phyloP scores from a whole-genome alignment of 2,888 invertebrate genomes.

The Nudaria mundana region DNA sequence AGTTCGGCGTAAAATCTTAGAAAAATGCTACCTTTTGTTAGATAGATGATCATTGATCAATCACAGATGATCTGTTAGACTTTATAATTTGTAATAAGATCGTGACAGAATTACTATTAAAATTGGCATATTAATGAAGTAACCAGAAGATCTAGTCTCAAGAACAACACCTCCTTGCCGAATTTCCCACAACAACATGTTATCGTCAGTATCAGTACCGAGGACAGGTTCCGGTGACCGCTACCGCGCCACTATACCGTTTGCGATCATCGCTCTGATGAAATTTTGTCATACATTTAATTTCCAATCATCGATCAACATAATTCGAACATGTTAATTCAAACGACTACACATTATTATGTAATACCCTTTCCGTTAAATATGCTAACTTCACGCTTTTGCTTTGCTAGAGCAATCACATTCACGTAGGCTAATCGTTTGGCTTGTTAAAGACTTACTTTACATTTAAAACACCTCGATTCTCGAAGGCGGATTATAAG shows the following conservation, averaged over 20 bases:
- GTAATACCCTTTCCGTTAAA: constrained; percentile 18
- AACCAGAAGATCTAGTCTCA: too few relatives aligned
- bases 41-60: too few relatives aligned
- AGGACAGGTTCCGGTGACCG: constrained; percentile 31
- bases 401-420: constrained; percentile 30
- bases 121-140: too few relatives aligned
- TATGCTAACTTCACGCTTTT: constrained; percentile 21
- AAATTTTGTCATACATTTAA: constrained; percentile 25
- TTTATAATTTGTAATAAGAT: too few relatives aligned
- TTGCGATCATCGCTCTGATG: constrained; percentile 24
- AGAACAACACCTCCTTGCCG: too few relatives aligned
- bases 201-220: constrained; percentile 27
- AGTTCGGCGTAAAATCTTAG: too few relatives aligned
- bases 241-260: constrained; percentile 26
- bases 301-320: constrained; percentile 18
- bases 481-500: constrained; percentile 38
- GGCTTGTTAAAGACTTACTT: constrained; percentile 41
- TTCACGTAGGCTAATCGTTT: constrained; percentile 39
- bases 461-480: constrained; percentile 47
- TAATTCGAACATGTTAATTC: too few relatives aligned
- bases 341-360: constrained; percentile 22
- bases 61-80: too few relatives aligned
- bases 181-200: constrained; percentile 28
- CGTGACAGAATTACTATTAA: too few relatives aligned
- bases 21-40: too few relatives aligned